These are phyloP conservation scores for Carettochelys insculpta DNA, from an alignment of 2,113 vertebrate genomes.

Conservation along the genomic window DNA sequence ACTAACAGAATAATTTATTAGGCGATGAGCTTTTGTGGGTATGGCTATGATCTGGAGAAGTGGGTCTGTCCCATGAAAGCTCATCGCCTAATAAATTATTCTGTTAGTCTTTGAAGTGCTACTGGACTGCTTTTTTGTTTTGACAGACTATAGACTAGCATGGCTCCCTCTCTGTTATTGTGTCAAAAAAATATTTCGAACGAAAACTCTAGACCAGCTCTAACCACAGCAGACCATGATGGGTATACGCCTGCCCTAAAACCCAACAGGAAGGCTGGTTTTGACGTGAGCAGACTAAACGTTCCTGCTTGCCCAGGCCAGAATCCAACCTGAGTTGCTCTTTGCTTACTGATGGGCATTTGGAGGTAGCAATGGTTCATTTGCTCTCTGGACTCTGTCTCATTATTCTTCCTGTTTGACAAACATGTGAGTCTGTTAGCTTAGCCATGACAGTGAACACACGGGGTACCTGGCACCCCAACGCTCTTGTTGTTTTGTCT, in stretches of 20 bases:
- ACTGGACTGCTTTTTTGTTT: no score
- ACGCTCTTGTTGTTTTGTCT: no score
- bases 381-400: neutral
- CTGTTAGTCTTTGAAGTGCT: no score
- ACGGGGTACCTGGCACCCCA: neutral
- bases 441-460: no score
- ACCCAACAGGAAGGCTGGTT: neutral
- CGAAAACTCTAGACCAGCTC: neutral
- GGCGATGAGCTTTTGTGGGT: no score
- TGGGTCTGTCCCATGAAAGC: no score
- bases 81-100: no score
- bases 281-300: neutral
- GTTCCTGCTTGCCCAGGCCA: neutral
- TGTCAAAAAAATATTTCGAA: neutral
- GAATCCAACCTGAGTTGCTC: neutral
- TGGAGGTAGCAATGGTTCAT: neutral
- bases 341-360: neutral
- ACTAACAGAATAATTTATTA: no score
- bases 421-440: no score
- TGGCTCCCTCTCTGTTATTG: no score
- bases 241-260: neutral
- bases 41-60: no score
- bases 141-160: no score
- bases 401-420: neutral
- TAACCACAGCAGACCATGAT: neutral